Evolutionary conservation across 2,113 vertebrate species (phyloP).

Genomic region (Pipra filicauda): DNA sequence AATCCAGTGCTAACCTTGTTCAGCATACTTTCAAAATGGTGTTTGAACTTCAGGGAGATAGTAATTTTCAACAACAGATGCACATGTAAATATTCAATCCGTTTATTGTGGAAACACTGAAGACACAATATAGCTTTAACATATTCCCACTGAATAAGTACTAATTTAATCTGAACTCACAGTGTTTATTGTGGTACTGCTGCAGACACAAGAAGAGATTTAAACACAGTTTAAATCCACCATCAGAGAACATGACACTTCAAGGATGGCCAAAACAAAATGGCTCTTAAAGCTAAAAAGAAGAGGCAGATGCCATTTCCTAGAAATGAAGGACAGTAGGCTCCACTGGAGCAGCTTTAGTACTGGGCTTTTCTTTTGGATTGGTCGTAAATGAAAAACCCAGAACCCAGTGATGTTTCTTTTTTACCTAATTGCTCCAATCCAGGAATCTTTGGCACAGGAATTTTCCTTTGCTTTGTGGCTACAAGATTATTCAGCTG

Average conservation of each 20-base stretch:
- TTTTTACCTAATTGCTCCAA: slow-evolving; percentile 9
- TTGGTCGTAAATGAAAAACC: not conserved
- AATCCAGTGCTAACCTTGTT: not conserved
- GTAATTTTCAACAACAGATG: not conserved
- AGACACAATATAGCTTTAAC: not conserved
- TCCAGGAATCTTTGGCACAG: slow-evolving; percentile 45
- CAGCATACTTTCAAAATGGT: not conserved
- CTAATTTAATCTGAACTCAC: not conserved
- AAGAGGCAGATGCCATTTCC: slow-evolving; percentile 56
- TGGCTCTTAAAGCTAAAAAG: slow-evolving; percentile 13
- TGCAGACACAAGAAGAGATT: slow-evolving; percentile 5
- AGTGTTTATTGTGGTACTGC: slow-evolving; percentile 18
- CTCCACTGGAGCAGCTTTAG: slow-evolving; percentile 51
- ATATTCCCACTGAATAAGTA: not conserved
- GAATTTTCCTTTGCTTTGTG: not conserved
- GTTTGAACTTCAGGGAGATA: not conserved
- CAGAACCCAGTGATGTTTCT: not conserved
- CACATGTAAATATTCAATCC: not conserved
- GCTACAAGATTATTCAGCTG: not conserved
- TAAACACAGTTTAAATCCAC: slow-evolving; percentile 5
- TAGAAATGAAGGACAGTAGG: slow-evolving; percentile 57
- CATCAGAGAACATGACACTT: slow-evolving; percentile 28
- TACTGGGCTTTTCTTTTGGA: slow-evolving; percentile 11
- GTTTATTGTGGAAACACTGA: slow-evolving; percentile 43
- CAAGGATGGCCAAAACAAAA: slow-evolving; percentile 37